These are phyloP conservation scores for Smutsia temminckii DNA, from an alignment of 2,797 vertebrate genomes.

Conservation along the genomic window DNA sequence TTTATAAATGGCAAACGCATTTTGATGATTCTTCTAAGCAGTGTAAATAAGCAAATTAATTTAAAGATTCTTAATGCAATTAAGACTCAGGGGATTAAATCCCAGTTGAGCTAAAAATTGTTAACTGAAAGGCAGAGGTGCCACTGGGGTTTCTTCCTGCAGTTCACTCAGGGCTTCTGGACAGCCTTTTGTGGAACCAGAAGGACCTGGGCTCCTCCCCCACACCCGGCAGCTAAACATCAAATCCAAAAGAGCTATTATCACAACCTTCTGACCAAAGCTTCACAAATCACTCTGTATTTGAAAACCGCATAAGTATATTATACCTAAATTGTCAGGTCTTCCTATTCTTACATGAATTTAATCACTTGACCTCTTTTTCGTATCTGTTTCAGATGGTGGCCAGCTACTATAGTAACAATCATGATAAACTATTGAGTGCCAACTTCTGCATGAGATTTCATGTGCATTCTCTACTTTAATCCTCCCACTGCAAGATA, in stretches of 20 bases:
- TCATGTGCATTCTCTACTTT: not conserved
- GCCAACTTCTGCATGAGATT: not conserved
- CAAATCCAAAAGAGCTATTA: not conserved
- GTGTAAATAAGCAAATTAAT: not conserved
- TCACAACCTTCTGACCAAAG: not conserved
- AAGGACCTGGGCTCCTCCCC: not conserved
- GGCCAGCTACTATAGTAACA: not conserved
- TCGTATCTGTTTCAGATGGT: not conserved
- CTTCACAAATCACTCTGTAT: not conserved
- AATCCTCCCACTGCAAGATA: not conserved
- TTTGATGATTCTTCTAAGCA: not conserved
- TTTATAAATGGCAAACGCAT: conserved; percentile 1
- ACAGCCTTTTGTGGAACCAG: not conserved
- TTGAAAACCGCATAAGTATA: not conserved
- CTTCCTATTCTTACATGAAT: not conserved
- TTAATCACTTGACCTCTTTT: not conserved
- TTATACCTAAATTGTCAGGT: not conserved
- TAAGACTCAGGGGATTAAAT: not conserved
- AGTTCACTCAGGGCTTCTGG: not conserved
- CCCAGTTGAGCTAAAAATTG: not conserved
- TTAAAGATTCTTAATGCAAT: not conserved
- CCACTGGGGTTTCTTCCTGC: not conserved
- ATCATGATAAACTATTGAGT: not conserved
- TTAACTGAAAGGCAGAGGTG: not conserved
- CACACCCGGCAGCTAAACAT: not conserved